Base-by-base conservation (phyloP, 1,140 invertebrate genomes). In the Acromyrmex charruanus region DNA sequence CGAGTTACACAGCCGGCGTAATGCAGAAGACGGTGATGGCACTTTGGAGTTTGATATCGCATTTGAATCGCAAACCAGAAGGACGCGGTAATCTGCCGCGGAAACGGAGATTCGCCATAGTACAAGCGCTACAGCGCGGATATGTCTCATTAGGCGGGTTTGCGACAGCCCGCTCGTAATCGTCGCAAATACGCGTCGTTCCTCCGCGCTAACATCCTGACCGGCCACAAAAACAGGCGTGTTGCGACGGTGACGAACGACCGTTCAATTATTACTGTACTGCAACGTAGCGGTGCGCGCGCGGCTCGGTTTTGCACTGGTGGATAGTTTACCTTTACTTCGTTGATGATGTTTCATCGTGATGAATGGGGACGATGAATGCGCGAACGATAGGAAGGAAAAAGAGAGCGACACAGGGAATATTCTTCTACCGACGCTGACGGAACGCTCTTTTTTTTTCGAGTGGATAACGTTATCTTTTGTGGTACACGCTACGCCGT, bases 391-490 rank as follows among this genome's bases (percentile, higher is more conserved):
- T 49, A 51, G 39, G 28, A 21, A 31, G 28, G n/a, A 75, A 63
- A 74, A 49, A 74, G 31, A 58, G 12, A 59, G 18, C 25, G 55
- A 49, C 14, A 55, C 53, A 5, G 39, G 66, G 39, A 49, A 59
- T 61, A 59, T 61, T 74, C 44, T 84, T 28, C 21, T 61, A 14
- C 51, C 61, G 16, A 18, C 31, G 16, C 28, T 21, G 21, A 71
- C 35, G 51, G 21, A n/a, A 58, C 35, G 65, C 31, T 51, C 39
- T 51, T 25, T 68, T 35, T 35, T 79, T n/a, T 66, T 35, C 61
- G 87, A 87, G 59, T 74, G 72, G 75, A 69, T 31, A 59, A 65
- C 79, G 86, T 84, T 88, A 88, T 77, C 85, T 87, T 87, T 87
- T 77, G 77, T 55, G 85, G 65, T 74, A 63, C 71, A 59, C 51